Conservation (phyloP, 2,113 vertebrate species). For the Erythrocercus mccallii region DNA sequence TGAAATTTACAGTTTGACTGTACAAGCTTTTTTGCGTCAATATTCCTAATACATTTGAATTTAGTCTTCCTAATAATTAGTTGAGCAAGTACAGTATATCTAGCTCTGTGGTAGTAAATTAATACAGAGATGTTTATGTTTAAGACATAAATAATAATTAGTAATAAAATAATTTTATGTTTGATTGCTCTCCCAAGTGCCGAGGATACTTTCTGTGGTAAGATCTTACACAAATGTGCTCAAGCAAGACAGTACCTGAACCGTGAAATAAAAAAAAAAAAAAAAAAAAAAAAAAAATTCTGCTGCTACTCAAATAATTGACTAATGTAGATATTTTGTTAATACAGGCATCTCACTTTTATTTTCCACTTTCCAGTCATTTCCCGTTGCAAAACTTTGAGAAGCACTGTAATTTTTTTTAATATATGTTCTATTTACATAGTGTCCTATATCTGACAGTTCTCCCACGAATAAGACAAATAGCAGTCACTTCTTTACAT, state of each 20-base stretch:
- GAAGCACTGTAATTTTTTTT: not conserved
- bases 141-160: not conserved
- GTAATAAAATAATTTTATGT: not conserved
- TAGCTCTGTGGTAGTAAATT: not conserved
- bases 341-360: not conserved
- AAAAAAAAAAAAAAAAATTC: no score
- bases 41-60: not conserved
- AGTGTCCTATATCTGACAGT: not conserved
- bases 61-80: not conserved
- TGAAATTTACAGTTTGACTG: not conserved
- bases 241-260: not conserved
- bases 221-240: not conserved
- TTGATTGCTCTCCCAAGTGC: not conserved
- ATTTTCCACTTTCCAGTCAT: not conserved
- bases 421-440: not conserved
- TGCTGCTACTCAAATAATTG: not conserved
- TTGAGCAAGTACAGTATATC: not conserved
- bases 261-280: not conserved
- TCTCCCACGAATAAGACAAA: not conserved
- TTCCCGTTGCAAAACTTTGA: not conserved
- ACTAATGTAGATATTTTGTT: not conserved
- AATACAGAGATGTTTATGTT: not conserved
- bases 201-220: not conserved
- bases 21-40: not conserved
- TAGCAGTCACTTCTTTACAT: rapidly evolving